Evolutionary conservation across 2,113 vertebrate genomes (phyloP).

Genomic region (Takifugu flavidus): DNA sequence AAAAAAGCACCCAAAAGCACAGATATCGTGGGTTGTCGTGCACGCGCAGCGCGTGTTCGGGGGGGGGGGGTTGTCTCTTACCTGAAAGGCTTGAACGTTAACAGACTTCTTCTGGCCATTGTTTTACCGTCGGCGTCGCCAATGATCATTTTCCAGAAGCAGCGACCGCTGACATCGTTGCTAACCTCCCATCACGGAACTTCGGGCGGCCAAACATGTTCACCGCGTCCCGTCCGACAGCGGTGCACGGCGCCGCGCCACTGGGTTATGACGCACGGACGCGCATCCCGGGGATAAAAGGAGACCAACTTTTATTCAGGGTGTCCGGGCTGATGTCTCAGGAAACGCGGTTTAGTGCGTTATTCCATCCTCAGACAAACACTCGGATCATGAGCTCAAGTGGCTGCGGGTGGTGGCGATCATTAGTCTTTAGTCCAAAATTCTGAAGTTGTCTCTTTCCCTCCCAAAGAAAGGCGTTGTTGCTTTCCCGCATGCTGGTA

Average conservation of each 20-base stretch:
- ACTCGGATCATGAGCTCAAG: not conserved
- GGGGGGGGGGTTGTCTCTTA: conserved; percentile 64
- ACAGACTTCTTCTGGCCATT: conserved; percentile 95
- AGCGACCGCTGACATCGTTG: conserved; percentile 45
- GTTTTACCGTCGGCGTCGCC: conserved; percentile 88
- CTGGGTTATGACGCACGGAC: not conserved
- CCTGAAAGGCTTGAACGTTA: conserved; percentile 97
- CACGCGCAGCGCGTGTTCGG: too few species aligned
- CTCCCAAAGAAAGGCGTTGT: not conserved
- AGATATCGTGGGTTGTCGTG: too few species aligned
- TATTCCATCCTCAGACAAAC: conserved; percentile 5
- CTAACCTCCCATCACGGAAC: conserved; percentile 40
- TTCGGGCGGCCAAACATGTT: conserved; percentile 37
- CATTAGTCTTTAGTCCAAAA: conserved; percentile 4
- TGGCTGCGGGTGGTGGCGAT: too few species aligned
- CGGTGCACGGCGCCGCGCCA: not conserved
- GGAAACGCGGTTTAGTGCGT: not conserved
- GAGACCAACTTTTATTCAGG: conserved; percentile 42
- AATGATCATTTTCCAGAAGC: conserved; percentile 77
- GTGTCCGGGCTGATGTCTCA: not conserved
- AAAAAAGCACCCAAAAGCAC: too few species aligned
- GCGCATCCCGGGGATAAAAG: not conserved
- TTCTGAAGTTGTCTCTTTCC: not conserved
- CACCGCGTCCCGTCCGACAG: conserved; percentile 23
- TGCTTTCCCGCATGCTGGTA: too few species aligned